Conservation (phyloP, 2,888 invertebrate genomes). For the Nasonia oneida region DNA sequence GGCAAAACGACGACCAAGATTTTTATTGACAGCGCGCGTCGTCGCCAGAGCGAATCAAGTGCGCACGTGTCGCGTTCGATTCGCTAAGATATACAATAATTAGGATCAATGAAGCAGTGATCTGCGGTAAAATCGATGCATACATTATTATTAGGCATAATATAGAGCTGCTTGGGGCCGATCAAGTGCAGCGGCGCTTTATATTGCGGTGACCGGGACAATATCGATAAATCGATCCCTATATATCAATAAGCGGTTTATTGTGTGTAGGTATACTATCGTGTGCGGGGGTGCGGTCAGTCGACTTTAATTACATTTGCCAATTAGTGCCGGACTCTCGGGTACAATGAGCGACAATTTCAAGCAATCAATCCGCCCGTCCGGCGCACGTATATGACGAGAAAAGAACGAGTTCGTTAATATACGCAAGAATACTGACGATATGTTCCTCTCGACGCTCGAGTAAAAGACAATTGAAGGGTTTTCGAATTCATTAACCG, state of each 20-base stretch:
- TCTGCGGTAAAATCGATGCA: background rate
- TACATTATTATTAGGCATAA: too few species aligned
- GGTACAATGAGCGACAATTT: conserved; percentile 43
- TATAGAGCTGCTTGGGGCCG: too few species aligned
- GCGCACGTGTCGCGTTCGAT: background rate
- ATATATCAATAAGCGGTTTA: background rate
- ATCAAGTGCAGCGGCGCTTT: background rate
- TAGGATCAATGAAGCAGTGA: conserved; percentile 10
- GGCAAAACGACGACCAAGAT: background rate
- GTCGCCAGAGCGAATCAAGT: background rate
- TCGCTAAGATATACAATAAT: background rate
- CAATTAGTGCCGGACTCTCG: conserved; percentile 34
- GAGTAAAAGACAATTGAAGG: conserved; percentile 45
- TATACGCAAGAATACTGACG: background rate
- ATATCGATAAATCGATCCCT: background rate
- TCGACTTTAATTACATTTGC: conserved; percentile 45
- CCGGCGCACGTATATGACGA: background rate
- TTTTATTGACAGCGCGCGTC: background rate
- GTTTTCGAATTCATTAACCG: conserved; percentile 31
- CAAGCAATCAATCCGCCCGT: conserved; percentile 30
- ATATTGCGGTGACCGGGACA: background rate
- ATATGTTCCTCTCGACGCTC: background rate
- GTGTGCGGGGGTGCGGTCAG: background rate
- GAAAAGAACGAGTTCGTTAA: conserved; percentile 3
- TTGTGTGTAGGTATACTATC: background rate